phyloP scores from a whole-genome alignment of 1,140 invertebrate species.

The Mamestra configurata region DNA sequence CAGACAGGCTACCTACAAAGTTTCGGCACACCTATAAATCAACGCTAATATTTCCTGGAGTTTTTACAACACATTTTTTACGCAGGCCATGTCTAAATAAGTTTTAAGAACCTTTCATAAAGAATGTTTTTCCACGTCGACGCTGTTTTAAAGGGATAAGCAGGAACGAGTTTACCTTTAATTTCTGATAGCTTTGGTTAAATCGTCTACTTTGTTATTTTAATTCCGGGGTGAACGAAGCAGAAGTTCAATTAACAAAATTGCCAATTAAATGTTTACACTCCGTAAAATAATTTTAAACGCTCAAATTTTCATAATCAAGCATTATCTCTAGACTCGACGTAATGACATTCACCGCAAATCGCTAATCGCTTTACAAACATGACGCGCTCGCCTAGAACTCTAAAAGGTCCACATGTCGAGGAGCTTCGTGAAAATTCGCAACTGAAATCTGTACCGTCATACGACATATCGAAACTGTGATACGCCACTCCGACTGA shows the following conservation, averaged over 20 bases:
- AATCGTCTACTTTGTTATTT: conserved; percentile 43
- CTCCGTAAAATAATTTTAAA: conserved; percentile 66
- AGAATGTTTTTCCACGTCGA: background rate
- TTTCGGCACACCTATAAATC: conserved; percentile 41
- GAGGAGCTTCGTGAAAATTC: conserved; percentile 70
- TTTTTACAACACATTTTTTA: conserved; percentile 41
- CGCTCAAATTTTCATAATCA: conserved; percentile 65
- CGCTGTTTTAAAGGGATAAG: conserved; percentile 35
- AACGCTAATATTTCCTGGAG: conserved; percentile 35
- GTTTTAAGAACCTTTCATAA: conserved; percentile 21
- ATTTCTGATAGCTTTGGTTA: conserved; percentile 42
- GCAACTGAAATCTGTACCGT: conserved; percentile 72
- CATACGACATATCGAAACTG: conserved; percentile 82
- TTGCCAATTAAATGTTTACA: conserved; percentile 62
- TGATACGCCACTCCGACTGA: conserved; percentile 69
- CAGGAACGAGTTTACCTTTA: conserved; percentile 27
- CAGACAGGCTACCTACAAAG: conserved; percentile 23
- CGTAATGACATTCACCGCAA: conserved; percentile 69
- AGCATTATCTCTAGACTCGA: conserved; percentile 65
- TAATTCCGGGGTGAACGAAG: conserved; percentile 29
- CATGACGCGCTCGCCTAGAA: conserved; percentile 58
- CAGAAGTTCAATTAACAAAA: conserved; percentile 51
- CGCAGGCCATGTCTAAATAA: conserved; percentile 29
- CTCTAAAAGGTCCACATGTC: conserved; percentile 66
- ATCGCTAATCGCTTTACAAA: conserved; percentile 73